phyloP scores from a whole-genome alignment of 2,888 invertebrate genomes.

The Rhagonycha lutea region DNA sequence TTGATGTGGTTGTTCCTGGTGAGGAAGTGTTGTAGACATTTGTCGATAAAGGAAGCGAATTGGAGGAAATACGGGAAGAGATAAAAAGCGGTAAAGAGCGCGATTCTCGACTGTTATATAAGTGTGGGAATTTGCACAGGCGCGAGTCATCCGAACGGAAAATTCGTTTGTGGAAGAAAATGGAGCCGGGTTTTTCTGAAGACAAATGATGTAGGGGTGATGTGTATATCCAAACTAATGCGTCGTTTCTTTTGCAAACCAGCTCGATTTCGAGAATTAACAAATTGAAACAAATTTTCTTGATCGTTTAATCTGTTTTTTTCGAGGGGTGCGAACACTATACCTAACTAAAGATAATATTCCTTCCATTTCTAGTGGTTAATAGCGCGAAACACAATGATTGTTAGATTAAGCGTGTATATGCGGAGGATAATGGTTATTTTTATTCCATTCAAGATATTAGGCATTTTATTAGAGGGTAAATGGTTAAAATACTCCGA shows the following conservation, averaged over 20 bases:
- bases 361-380: conserved; percentile 36
- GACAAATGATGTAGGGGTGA: conserved; percentile 54
- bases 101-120: conserved; percentile 48
- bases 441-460: conserved; percentile 39
- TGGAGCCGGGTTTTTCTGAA: conserved; percentile 55
- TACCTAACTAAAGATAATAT: conserved; percentile 16
- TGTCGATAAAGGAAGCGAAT: conserved; percentile 29
- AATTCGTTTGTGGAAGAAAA: conserved; percentile 58
- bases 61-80: conserved; percentile 41
- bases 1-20: not conserved
- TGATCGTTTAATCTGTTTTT: not conserved
- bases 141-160: conserved; percentile 53
- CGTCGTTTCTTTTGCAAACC: conserved; percentile 34
- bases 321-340: not conserved
- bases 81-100: conserved; percentile 44
- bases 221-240: conserved; percentile 50
- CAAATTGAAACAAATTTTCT: not conserved
- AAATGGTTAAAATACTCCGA: conserved; percentile 28
- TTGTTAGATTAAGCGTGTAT: conserved; percentile 43
- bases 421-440: conserved; percentile 36
- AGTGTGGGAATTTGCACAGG: conserved; percentile 55
- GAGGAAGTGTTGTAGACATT: conserved; percentile 17
- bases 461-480: conserved; percentile 38
- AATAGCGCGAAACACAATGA: conserved; percentile 41
- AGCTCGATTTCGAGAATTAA: conserved; percentile 7